Evolutionary conservation across 1,140 invertebrate genomes (phyloP).

Genomic region (Dendroctonus valens): DNA sequence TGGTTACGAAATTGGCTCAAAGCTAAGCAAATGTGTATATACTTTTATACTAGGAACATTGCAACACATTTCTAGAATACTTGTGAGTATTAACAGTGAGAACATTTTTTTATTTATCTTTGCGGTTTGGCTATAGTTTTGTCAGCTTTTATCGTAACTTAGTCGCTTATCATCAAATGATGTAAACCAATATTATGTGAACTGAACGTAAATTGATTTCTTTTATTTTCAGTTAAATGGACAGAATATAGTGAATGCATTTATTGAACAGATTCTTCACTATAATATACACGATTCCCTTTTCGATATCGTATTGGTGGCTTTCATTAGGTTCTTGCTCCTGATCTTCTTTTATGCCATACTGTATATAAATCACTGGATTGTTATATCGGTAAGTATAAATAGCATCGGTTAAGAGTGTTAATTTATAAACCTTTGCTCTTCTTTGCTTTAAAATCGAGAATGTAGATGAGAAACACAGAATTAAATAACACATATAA

Average conservation of each 20-base stretch:
- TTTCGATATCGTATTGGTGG: slow-evolving; percentile 76
- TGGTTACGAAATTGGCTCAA: no score
- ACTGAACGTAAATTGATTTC: neutral
- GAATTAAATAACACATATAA: no score
- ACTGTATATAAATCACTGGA: slow-evolving; percentile 78
- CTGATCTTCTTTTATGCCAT: slow-evolving; percentile 77
- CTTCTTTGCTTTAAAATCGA: neutral
- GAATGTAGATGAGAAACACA: no score
- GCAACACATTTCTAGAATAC: no score
- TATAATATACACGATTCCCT: slow-evolving; percentile 73
- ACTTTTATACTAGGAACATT: no score
- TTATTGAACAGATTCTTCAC: slow-evolving; percentile 69
- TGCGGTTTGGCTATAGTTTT: no score
- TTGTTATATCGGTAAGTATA: slow-evolving; percentile 74
- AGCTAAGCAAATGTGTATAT: no score
- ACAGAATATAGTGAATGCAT: slow-evolving; percentile 64
- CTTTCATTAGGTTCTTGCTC: slow-evolving; percentile 68
- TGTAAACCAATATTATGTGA: no score
- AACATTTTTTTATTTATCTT: no score
- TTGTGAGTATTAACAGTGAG: no score
- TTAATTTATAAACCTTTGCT: neutral
- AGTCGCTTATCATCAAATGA: no score
- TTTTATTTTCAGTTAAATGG: slow-evolving; percentile 66
- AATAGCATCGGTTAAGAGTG: neutral
- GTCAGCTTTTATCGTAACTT: no score